phyloP scores from a whole-genome alignment of 2,797 vertebrate species.

The Danio aesculapii region DNA sequence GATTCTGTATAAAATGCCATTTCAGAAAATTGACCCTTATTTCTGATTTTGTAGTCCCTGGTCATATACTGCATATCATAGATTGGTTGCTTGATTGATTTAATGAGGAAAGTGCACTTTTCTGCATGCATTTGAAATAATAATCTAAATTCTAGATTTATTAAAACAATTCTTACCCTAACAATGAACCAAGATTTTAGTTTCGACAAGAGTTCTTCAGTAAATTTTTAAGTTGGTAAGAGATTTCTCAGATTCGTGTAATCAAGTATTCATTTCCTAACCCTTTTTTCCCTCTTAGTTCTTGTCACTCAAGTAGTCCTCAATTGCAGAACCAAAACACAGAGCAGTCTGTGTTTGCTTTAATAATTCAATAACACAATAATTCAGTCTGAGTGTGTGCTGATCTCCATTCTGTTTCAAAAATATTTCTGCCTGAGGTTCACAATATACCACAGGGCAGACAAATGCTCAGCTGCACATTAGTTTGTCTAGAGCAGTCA shows the following conservation, averaged over 20 bases:
- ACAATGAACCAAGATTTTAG: background rate
- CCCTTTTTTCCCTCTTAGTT: background rate
- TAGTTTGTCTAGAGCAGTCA: background rate
- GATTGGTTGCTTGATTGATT: too few species aligned
- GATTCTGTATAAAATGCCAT: too few species aligned
- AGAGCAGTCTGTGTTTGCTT: slow-evolving; percentile 13
- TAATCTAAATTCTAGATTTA: background rate
- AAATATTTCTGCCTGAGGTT: slow-evolving; percentile 24
- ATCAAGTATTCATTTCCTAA: slow-evolving; percentile 18
- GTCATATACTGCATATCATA: too few species aligned
- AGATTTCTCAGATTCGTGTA: background rate
- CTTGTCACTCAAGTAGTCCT: slow-evolving; percentile 6
- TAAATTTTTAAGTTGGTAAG: background rate
- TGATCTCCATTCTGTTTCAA: slow-evolving; percentile 22
- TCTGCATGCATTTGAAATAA: background rate
- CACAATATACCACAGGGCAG: background rate
- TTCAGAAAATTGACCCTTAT: too few species aligned
- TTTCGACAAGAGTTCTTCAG: background rate
- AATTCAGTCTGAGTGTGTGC: slow-evolving; percentile 25
- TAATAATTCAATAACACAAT: slow-evolving; percentile 36
- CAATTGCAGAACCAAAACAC: slow-evolving; percentile 3
- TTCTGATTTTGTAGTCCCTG: too few species aligned
- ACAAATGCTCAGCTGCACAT: slow-evolving; percentile 1
- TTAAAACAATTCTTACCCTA: background rate
- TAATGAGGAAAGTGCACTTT: background rate